Evolutionary conservation across 1,140 invertebrate genomes (phyloP).

Genomic region (Drosophila sp.): DNA sequence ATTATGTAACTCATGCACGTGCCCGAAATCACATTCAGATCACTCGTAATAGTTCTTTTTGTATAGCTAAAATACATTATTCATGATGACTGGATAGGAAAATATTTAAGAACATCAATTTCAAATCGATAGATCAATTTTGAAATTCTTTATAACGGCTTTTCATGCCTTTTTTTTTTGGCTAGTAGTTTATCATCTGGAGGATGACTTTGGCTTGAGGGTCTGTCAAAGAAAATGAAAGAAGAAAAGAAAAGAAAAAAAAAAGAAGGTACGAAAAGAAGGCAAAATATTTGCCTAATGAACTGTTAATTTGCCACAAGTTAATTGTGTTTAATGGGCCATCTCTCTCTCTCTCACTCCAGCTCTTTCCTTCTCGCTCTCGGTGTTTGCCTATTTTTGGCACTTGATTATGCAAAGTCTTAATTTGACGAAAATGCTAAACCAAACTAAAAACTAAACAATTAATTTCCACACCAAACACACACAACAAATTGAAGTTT

Average conservation of each 20-base stretch:
- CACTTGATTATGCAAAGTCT: slow-evolving; percentile 78
- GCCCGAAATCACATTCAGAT: too few relatives aligned
- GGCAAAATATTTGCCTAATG: slow-evolving; percentile 68
- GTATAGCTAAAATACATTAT: too few relatives aligned
- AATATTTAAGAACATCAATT: not conserved
- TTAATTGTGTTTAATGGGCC: slow-evolving; percentile 72
- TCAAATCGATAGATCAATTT: slow-evolving; percentile 6
- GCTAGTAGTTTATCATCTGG: slow-evolving; percentile 9
- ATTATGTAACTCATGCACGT: too few relatives aligned
- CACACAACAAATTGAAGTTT: not conserved
- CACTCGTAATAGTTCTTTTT: too few relatives aligned
- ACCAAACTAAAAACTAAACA: slow-evolving; percentile 22
- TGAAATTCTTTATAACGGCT: slow-evolving; percentile 72
- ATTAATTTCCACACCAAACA: slow-evolving; percentile 58
- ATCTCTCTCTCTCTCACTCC: slow-evolving; percentile 16
- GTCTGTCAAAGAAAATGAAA: slow-evolving; percentile 32
- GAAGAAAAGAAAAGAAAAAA: slow-evolving; percentile 25
- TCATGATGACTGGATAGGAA: not conserved
- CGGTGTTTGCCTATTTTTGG: slow-evolving; percentile 57
- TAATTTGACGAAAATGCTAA: slow-evolving; percentile 45
- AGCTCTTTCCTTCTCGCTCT: slow-evolving; percentile 10
- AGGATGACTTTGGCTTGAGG: slow-evolving; percentile 26
- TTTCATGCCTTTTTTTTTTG: slow-evolving; percentile 37
- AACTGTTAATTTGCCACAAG: slow-evolving; percentile 74
- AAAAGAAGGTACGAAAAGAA: slow-evolving; percentile 52